These are phyloP conservation scores for Nothobranchius furzeri DNA, from an alignment of 2,113 vertebrate genomes.

Conservation along the genomic window DNA sequence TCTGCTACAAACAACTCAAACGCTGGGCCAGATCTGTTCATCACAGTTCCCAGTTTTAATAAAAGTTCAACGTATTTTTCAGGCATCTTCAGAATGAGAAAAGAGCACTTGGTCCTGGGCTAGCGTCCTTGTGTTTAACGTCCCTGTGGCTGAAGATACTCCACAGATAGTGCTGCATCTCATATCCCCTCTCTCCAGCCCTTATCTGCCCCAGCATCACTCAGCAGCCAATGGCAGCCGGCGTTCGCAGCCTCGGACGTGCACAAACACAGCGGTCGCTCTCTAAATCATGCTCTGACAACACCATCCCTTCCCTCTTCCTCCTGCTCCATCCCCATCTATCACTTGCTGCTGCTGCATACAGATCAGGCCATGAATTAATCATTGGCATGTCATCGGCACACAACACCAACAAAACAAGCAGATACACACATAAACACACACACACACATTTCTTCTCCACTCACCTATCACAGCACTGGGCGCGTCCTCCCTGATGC, in stretches of 20 bases:
- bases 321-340: slow-evolving; percentile 30
- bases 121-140: slow-evolving; percentile 62
- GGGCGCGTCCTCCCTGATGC: slow-evolving; percentile 67
- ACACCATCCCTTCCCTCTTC: slow-evolving; percentile 50
- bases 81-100: slow-evolving; percentile 36
- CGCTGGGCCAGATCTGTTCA: slow-evolving; percentile 43
- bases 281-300: slow-evolving; percentile 71
- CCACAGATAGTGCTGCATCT: slow-evolving; percentile 57
- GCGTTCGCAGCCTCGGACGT: slow-evolving; percentile 23
- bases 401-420: slow-evolving; percentile 59
- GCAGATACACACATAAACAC: slow-evolving; percentile 25
- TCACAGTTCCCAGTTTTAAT: slow-evolving; percentile 59
- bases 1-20: slow-evolving; percentile 37
- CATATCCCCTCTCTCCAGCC: slow-evolving; percentile 64
- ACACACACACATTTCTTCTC: slow-evolving; percentile 16
- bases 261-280: slow-evolving; percentile 48
- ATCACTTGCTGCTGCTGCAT: slow-evolving; percentile 63
- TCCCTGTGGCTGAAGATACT: slow-evolving; percentile 55
- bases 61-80: slow-evolving; percentile 55
- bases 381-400: slow-evolving; percentile 73
- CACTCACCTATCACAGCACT: slow-evolving; percentile 39
- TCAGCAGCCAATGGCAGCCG: slow-evolving; percentile 54
- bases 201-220: slow-evolving; percentile 52
- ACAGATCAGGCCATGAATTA: slow-evolving; percentile 77
- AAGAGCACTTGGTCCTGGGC: slow-evolving; percentile 40